Evolutionary conservation across 2,113 vertebrate genomes (phyloP).

Genomic region (Rhadina sibilatrix): DNA sequence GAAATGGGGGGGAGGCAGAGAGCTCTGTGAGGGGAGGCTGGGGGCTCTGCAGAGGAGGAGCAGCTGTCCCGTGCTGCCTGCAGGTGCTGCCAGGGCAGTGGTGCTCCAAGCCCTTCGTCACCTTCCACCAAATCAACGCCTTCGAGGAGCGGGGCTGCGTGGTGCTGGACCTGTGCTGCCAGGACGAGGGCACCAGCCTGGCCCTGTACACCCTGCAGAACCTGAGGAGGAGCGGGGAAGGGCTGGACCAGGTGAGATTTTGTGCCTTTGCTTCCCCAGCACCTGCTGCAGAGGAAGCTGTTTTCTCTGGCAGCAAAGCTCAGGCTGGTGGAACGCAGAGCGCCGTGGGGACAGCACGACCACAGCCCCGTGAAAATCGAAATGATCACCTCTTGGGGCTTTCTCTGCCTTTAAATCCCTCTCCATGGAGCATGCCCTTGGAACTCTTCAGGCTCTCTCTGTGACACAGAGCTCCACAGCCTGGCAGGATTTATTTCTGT

Average conservation of each 20-base stretch:
- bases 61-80: background rate
- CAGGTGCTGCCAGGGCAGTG: constrained; percentile 79
- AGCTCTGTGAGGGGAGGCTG: background rate
- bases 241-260: constrained; percentile 81
- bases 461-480: background rate
- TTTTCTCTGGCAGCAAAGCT: background rate
- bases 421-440: background rate
- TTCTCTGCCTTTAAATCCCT: background rate
- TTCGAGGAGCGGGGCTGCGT: constrained; percentile 85
- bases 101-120: constrained; percentile 72
- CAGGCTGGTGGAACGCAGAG: background rate
- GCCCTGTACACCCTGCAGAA: constrained; percentile 81
- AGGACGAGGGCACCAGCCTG: constrained; percentile 80
- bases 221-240: constrained; percentile 81
- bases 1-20: background rate
- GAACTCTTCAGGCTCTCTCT: background rate
- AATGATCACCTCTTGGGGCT: background rate
- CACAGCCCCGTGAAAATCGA: rapidly evolving
- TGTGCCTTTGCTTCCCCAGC: background rate
- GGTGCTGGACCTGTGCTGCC: constrained; percentile 85
- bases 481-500: background rate
- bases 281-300: background rate
- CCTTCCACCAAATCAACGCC: constrained; percentile 91
- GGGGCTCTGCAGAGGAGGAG: background rate
- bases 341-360: background rate